Base-by-base conservation (phyloP, 2,888 invertebrate genomes). In the Mesoligia furuncula region DNA sequence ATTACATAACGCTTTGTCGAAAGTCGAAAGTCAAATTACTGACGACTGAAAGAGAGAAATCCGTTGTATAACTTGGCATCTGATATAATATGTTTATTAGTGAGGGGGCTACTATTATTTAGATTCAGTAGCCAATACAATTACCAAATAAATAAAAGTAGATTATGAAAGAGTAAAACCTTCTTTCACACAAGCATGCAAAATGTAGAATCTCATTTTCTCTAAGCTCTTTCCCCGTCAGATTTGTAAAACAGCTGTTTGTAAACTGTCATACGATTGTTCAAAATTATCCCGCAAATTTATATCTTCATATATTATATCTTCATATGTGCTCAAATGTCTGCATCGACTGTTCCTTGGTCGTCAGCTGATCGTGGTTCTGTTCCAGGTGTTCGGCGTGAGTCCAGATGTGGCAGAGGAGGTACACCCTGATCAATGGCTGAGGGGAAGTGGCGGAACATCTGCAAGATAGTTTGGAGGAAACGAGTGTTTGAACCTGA, bases 371-470 rank as follows among this genome's bases (percentile, higher is more conserved):
- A 80, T 67, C 20, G 57, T 73, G n/a, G 17, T 31, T 24, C 13
- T 79, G 45, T 69, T 78, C 9, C 84, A 88, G 88, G 88, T 77
- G 77, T 68, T 87, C 67, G 80, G 67, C 73, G 85, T 81, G 81
- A 79, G 88, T 89, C 90, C 92, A 92, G 88, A 92, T 92, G 91
- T 78, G 85, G 88, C 80, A 85, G 75, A 77, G 85, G 84, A 78
- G 84, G 82, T 66, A 69, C 79, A 66, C 75, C 90, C 85, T 93
- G 93, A 95, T 88, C 90, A 91, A 96, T 96, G 96, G 95, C 93
- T 87, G 91, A 90, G 80, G 92, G 92, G 89, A 93, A 87, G 87
- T 92, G 93, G 92, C 86, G 88, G 80, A 83, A 88, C 80, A 87
- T 94, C 87, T 89, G 90, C 86, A 88, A 82, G 80, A 83, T 88